These are phyloP conservation scores for human DNA, from an alignment of 2,113 vertebrate species.

Conservation along the genomic window GRCh38 chr14:93400001-93400500, in stretches of 20 bases:
- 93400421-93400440: not conserved
- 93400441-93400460: not conserved
- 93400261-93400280: not conserved
- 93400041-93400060: not conserved
- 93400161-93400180: not conserved
- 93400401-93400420: not conserved
- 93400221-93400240: not conserved
- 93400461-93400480: not conserved
- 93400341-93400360: not conserved
- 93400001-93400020: not conserved
- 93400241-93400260: not conserved
- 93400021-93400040: not conserved
- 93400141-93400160: not conserved
- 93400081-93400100: not conserved
- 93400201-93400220: not conserved
- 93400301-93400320: not conserved
- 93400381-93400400: not conserved
- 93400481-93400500: not conserved
- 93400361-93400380: not conserved
- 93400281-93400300: not conserved
- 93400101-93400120: not conserved
- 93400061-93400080: not conserved
- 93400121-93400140: not conserved
- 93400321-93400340: not conserved
- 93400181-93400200: not conserved